These are phyloP conservation scores for Ailuropoda melanoleuca DNA, from an alignment of 2,113 vertebrate species.

Conservation along the genomic window DNA sequence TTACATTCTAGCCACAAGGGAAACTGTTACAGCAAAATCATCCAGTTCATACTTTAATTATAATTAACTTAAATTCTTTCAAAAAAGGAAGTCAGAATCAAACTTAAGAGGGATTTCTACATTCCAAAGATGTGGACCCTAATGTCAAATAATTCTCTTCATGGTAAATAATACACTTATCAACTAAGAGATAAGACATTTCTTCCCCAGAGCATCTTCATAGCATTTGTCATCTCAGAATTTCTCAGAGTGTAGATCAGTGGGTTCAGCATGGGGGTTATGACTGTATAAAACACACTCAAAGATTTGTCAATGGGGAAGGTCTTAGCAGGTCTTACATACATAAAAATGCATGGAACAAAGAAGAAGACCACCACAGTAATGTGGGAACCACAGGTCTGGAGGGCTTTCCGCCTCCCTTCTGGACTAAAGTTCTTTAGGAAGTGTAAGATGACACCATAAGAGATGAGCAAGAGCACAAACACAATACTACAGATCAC, in stretches of 20 bases:
- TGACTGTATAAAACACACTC: constrained; percentile 47
- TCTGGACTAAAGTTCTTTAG: constrained; percentile 32
- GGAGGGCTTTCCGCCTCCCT: constrained; percentile 65
- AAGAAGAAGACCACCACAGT: constrained; percentile 70
- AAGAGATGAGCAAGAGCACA: constrained; percentile 60
- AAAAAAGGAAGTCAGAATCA: neutral
- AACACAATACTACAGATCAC: constrained; percentile 30
- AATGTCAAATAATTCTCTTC: neutral
- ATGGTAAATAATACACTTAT: neutral
- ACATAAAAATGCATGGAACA: neutral
- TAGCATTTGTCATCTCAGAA: constrained; percentile 59
- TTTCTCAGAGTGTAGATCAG: constrained; percentile 64
- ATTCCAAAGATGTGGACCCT: neutral
- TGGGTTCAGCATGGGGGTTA: constrained; percentile 60
- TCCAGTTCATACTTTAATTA: neutral
- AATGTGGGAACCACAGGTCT: constrained; percentile 66
- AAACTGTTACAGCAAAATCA: neutral
- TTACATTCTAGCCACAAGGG: neutral
- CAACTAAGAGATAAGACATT: neutral
- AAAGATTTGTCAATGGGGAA: constrained; percentile 40
- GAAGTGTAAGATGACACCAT: constrained; percentile 31
- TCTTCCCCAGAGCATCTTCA: constrained; percentile 28
- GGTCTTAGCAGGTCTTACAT: constrained; percentile 21
- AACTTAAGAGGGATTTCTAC: neutral
- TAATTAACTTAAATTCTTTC: neutral